These are phyloP conservation scores for Agrochola lychnidis DNA, from an alignment of 2,888 invertebrate species.

Conservation along the genomic window DNA sequence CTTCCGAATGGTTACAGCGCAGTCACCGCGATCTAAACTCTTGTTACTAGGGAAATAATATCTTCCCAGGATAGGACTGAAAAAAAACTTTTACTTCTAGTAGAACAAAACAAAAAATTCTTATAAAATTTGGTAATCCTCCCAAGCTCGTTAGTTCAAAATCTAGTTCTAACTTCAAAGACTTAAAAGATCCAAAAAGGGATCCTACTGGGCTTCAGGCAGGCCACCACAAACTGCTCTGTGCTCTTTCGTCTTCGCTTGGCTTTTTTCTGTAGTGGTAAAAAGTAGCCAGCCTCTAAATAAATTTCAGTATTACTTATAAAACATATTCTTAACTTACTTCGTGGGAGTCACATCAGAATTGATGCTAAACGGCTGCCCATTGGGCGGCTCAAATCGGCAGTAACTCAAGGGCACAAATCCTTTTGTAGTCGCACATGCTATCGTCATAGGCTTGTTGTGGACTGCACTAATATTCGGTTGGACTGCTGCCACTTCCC, in stretches of 20 bases:
- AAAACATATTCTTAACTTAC: slow-evolving; percentile 71
- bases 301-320: too few species aligned
- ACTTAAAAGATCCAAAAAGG: not conserved
- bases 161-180: not conserved
- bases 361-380: slow-evolving; percentile 85
- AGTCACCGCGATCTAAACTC: slow-evolving; percentile 86
- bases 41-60: slow-evolving; percentile 85
- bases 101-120: not conserved
- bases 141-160: too few species aligned
- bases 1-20: slow-evolving; percentile 85
- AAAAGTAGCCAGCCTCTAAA: not conserved
- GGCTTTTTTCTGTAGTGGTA: not conserved
- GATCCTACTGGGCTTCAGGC: not conserved
- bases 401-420: slow-evolving; percentile 85
- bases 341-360: slow-evolving; percentile 76
- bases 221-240: not conserved
- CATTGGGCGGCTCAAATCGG: slow-evolving; percentile 87
- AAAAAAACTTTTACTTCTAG: slow-evolving; percentile 34
- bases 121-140: not conserved
- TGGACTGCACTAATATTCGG: slow-evolving; percentile 75
- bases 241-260: not conserved
- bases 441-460: slow-evolving; percentile 79
- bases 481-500: slow-evolving; percentile 81
- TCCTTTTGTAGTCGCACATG: slow-evolving; percentile 82
- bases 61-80: slow-evolving; percentile 80